Conservation (phyloP, 2,113 vertebrate species). For the Petaurus breviceps region DNA sequence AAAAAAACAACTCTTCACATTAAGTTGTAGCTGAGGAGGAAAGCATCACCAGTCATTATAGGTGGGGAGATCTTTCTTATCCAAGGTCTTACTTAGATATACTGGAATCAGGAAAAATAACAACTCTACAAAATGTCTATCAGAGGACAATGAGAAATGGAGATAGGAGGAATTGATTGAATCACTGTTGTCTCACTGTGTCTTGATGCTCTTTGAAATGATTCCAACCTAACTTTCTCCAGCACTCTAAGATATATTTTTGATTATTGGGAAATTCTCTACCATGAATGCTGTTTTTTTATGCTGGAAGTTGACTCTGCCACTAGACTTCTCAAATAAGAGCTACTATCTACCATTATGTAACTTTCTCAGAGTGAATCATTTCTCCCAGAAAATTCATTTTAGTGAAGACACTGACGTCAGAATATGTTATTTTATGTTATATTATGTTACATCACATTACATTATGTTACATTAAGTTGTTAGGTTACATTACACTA, state of each 20-base stretch:
- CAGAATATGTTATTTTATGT: too few relatives aligned
- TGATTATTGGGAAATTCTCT: neutral
- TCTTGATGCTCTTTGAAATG: neutral
- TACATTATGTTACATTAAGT: too few relatives aligned
- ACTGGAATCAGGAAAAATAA: neutral
- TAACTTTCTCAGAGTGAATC: neutral
- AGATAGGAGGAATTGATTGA: neutral
- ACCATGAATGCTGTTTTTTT: neutral
- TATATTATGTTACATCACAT: too few relatives aligned
- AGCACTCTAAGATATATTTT: neutral
- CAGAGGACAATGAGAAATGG: neutral
- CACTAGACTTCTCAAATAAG: neutral
- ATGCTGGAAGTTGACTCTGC: neutral
- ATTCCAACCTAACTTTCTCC: neutral
- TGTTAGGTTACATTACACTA: too few relatives aligned
- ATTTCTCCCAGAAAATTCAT: neutral
- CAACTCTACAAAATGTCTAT: neutral
- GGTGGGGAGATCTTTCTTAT: neutral
- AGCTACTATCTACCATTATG: neutral
- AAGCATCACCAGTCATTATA: neutral
- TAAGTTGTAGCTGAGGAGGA: neutral
- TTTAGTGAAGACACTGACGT: neutral
- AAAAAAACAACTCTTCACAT: neutral
- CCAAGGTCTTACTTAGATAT: neutral
- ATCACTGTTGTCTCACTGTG: neutral